Evolutionary conservation across 30 jellyfish, hydroid and myxozoan species (phyloP).

Genomic region (Aurelia sp.): DNA sequence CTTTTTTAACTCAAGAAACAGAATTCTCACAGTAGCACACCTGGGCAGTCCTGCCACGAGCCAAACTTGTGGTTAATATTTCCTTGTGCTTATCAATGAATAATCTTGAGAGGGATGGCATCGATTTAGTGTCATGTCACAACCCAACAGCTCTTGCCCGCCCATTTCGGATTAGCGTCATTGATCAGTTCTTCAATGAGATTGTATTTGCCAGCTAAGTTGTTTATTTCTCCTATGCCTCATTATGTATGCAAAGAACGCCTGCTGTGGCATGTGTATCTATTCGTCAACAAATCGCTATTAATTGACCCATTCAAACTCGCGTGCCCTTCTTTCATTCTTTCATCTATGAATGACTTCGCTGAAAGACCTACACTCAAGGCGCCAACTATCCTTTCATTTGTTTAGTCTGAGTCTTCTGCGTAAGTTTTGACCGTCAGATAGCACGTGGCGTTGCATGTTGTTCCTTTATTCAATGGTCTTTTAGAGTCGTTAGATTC

Average conservation of each 20-base stretch:
- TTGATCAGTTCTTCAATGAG: neutral
- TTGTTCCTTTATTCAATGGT: neutral
- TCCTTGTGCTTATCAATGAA: no score
- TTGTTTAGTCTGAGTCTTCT: no score
- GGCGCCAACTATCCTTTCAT: no score
- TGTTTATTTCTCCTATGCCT: neutral
- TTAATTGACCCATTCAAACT: constrained; percentile 25
- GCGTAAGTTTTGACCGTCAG: no score
- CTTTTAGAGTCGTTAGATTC: neutral
- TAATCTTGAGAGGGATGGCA: no score
- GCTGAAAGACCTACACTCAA: no score
- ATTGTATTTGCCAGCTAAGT: neutral
- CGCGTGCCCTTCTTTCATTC: constrained; percentile 39
- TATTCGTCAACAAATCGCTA: constrained; percentile 1
- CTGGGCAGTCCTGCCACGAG: no score
- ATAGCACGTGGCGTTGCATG: no score
- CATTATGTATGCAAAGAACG: constrained; percentile 3
- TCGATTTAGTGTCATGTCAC: no score
- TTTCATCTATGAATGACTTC: neutral
- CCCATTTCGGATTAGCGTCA: constrained; percentile 1
- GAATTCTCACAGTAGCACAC: no score
- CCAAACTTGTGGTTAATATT: no score
- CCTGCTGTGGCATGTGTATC: constrained; percentile 21
- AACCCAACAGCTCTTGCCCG: neutral
- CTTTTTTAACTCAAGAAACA: no score